Evolutionary conservation across 2,888 invertebrate species (phyloP), one percentile per base, ranked within the genome.

Genomic region (Nematopogon swammerdamellus): DNA sequence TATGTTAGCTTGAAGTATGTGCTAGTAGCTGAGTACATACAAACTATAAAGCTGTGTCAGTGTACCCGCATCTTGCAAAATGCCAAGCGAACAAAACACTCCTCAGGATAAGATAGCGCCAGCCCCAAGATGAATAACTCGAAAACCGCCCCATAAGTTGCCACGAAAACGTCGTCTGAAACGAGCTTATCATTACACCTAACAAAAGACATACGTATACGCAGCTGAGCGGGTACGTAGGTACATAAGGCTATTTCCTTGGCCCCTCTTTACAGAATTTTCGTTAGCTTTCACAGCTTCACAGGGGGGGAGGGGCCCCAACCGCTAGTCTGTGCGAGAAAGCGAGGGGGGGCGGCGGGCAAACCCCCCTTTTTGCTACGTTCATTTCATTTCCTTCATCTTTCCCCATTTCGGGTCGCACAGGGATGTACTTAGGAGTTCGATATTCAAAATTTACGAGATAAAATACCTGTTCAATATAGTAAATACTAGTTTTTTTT

Each of bases 371-470:
- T 77, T 77, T 76, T 76, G 77, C 75, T 68, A 71, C 72, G 77
- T 74, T 76, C 77, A 75, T 75, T 77, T 79, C 77, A 79, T 79
- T 79, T 79, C 77, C 77, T 79, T 77, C 77, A 79, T 77, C 77
- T 79, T 79, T 79, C 75, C 70, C 75, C 69, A 73, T 72, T 70
- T 67, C 68, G 66, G 69, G 69, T 65, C 56, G 53, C 42, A 25
- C 63, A 61, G 72, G 62, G 62, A 49, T 57, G 74, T 53, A 74
- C 50, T 72, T 29, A 52, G 63, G n/a, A n/a, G n/a, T n/a, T n/a
- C n/a, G n/a, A n/a, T n/a, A n/a, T n/a, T n/a, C n/a, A n/a, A n/a
- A n/a, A n/a, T n/a, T n/a, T n/a, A n/a, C n/a, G n/a, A n/a, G n/a
- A n/a, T n/a, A n/a, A n/a, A n/a, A n/a, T n/a, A n/a, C n/a, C n/a